phyloP scores from a whole-genome alignment of 2,888 invertebrate genomes.

The Euplagia quadripunctaria region DNA sequence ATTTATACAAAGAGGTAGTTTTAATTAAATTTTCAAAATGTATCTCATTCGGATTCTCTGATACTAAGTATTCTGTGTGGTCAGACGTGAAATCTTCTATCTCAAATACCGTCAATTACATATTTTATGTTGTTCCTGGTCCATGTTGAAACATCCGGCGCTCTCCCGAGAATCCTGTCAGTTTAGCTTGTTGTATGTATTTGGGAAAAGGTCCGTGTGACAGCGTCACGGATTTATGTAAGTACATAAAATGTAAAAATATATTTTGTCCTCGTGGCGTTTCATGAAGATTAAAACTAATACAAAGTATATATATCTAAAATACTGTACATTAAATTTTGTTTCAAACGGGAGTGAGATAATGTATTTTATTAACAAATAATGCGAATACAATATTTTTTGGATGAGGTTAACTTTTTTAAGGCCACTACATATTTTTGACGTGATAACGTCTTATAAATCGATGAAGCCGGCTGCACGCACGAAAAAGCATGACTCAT shows the following conservation, averaged over 20 bases:
- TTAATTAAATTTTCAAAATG: background rate
- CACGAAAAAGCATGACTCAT: no score
- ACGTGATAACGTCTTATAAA: no score
- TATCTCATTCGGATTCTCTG: background rate
- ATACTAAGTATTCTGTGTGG: conserved; percentile 5
- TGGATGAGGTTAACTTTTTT: no score
- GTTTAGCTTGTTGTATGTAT: conserved; percentile 25
- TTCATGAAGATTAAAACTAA: background rate
- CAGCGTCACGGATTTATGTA: background rate
- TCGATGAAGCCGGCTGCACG: no score
- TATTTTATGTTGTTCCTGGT: conserved; percentile 44
- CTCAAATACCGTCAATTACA: conserved; percentile 35
- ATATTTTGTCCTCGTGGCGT: background rate
- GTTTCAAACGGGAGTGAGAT: background rate
- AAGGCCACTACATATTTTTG: no score
- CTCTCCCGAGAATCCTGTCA: conserved; percentile 30
- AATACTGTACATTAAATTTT: background rate
- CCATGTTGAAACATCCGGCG: conserved; percentile 45
- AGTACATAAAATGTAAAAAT: background rate
- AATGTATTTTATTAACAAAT: background rate
- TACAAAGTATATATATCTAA: background rate
- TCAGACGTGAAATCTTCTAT: conserved; percentile 3
- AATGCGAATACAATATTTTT: no score
- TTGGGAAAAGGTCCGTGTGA: conserved; percentile 6
- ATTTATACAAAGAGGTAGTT: no score